phyloP scores from a whole-genome alignment of 1,140 invertebrate species.

The Aphaenogaster rudis region DNA sequence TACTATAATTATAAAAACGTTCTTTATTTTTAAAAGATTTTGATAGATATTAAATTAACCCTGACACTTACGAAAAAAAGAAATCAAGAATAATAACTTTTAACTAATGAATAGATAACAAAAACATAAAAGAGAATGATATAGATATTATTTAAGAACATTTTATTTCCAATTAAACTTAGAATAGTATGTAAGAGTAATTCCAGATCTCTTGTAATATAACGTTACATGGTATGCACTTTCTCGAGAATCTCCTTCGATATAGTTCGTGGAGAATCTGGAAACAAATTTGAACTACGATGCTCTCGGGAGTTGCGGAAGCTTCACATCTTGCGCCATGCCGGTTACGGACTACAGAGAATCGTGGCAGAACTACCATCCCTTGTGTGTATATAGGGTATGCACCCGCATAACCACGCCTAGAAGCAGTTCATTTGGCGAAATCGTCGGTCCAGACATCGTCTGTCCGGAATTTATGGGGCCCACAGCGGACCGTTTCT shows the following conservation, averaged over 20 bases:
- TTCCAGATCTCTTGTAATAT: neutral
- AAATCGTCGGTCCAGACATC: constrained; percentile 31
- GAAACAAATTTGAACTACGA: constrained; percentile 44
- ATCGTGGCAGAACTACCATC: neutral
- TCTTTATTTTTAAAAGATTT: neutral
- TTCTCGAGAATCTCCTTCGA: neutral
- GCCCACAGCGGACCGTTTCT: neutral
- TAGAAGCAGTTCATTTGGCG: constrained; percentile 33
- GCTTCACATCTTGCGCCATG: constrained; percentile 29
- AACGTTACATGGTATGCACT: neutral
- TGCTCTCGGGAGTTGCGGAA: constrained; percentile 40
- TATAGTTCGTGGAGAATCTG: neutral
- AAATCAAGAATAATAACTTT: neutral
- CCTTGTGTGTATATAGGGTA: constrained; percentile 4
- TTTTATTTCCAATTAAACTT: neutral
- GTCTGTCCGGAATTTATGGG: constrained; percentile 48
- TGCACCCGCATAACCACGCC: constrained; percentile 39
- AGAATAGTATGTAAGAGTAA: neutral
- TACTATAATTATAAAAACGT: neutral
- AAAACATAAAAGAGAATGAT: neutral
- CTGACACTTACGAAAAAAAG: neutral
- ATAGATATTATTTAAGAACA: neutral
- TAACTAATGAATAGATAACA: neutral
- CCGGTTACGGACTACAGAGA: neutral
- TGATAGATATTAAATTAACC: neutral